Base-by-base conservation (phyloP, 2,888 invertebrate species). In the Amblyjoppa proteus region DNA sequence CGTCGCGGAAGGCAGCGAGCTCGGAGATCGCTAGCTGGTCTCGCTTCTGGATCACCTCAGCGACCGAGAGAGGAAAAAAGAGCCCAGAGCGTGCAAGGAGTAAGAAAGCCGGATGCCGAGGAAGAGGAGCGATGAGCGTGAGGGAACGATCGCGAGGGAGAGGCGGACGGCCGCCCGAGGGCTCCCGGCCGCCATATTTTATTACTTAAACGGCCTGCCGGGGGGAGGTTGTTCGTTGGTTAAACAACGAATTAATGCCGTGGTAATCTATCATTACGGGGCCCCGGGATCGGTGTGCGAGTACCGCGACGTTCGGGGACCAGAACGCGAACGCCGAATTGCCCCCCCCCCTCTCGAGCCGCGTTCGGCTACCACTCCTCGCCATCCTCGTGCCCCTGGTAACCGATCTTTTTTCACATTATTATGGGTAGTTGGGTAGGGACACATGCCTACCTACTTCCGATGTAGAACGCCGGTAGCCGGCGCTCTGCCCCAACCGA, bases 211-310 rank as follows among this genome's bases (percentile, higher is more conserved):
- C 91, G 91, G 88, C 89, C 90, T 89, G 90, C 90, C 88, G 88
- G 85, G 88, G 87, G 88, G 87, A 89, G 90, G 91, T 91, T 90
- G 87, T 91, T 90, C 91, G 91, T 91, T 91, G 91, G 91, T 91
- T 91, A 90, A 91, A 91, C 91, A 91, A 91, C 90, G 91, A 90
- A 91, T 91, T 91, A 91, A 91, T 91, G 91, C 90, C 89, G 83
- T 87, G 89, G 90, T 89, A 89, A 91, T 91, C 91, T 91, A 90
- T 91, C 91, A 91, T 91, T 91, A 91, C 87, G 68, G 77, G 71
- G 69, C 69, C 70, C 20, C 11, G 89, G 90, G 89, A 89, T 87
- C 90, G 73, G 71, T 80, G 80, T 85, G 79, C 66, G 64, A 66
- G 68, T 87, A 79, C 84, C 84, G 84, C 85, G 51, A 66, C 51